Conservation (phyloP, 2,888 invertebrate genomes). For the Plusia festucae region DNA sequence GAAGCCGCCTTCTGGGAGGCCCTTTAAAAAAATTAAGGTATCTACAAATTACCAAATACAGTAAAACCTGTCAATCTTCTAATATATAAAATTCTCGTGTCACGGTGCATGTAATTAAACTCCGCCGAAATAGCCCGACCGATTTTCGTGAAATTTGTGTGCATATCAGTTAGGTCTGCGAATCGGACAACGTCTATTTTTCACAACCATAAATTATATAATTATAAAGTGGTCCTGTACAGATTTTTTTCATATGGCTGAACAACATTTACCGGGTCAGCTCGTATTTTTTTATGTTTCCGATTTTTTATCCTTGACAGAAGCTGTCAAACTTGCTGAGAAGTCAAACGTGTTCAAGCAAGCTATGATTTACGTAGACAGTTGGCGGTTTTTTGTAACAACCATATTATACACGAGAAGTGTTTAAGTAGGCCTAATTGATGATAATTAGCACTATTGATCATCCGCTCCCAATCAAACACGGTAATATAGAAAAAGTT, state of each 20-base stretch:
- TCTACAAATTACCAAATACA: background rate
- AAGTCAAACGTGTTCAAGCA: constrained; percentile 39
- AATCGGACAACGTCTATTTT: no score
- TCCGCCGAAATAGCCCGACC: no score
- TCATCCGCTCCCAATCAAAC: constrained; percentile 40
- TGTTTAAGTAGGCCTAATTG: constrained; percentile 38
- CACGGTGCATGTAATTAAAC: no score
- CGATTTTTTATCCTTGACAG: background rate
- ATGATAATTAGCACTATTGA: constrained; percentile 45
- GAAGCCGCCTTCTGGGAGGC: background rate
- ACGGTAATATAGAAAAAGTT: constrained; percentile 8
- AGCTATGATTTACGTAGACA: constrained; percentile 46
- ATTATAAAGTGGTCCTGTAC: no score
- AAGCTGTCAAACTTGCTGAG: constrained; percentile 23
- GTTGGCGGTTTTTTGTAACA: constrained; percentile 34
- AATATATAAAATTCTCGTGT: no score
- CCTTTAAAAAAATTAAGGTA: no score
- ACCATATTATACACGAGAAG: constrained; percentile 18
- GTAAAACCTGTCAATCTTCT: no score
- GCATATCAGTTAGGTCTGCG: no score
- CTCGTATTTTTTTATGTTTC: background rate
- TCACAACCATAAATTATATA: no score
- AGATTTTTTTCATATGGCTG: no score
- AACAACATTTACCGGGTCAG: no score
- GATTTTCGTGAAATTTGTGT: no score